A percentile compares a stretch with the other conserved stretches of the same genome.
phyloP scores from a whole-genome alignment of 2,888 invertebrate species.

The Ophioninae sp. region DNA sequence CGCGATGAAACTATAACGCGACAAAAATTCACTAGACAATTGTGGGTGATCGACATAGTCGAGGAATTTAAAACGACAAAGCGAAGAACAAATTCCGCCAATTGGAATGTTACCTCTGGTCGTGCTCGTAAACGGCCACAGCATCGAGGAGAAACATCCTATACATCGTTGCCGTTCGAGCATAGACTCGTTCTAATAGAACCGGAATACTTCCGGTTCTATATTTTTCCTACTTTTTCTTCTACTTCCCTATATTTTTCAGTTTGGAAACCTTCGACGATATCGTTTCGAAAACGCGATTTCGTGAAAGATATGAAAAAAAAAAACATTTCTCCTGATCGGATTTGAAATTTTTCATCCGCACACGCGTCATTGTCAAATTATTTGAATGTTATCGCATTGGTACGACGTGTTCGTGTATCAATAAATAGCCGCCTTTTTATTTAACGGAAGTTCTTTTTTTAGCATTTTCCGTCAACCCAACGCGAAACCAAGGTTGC shows the following conservation, averaged over 20 bases:
- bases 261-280: neutral
- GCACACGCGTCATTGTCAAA: neutral
- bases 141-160: neutral
- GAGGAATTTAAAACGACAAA: neutral
- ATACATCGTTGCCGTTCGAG: neutral
- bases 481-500: neutral
- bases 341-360: neutral
- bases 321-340: neutral
- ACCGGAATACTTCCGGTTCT: conserved; percentile 5
- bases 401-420: neutral
- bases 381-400: neutral
- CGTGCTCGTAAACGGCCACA: neutral
- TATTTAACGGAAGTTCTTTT: neutral
- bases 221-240: too few relatives aligned
- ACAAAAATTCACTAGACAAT: neutral
- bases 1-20: neutral
- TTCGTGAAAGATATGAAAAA: neutral
- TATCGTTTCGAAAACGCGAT: neutral
- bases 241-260: conserved; percentile 4
- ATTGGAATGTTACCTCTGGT: neutral
- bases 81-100: neutral
- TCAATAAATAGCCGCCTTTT: neutral
- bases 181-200: neutral
- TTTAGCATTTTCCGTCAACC: neutral
- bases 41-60: neutral